Conservation (phyloP, 2,888 invertebrate species). For the Synanthedon formicaeformis region DNA sequence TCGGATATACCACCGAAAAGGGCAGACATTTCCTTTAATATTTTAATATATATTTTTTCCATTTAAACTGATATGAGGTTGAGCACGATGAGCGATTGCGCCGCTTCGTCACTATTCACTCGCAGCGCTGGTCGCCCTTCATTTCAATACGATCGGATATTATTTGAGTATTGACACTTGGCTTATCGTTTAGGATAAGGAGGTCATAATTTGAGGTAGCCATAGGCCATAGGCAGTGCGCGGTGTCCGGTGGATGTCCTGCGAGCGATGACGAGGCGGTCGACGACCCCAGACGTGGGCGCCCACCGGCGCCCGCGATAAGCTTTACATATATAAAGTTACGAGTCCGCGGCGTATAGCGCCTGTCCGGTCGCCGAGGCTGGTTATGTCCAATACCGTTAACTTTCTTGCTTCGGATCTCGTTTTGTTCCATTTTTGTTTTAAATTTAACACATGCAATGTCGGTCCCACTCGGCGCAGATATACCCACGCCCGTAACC, state of each 20-base stretch:
- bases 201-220: too few species aligned
- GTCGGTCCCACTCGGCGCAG: not conserved
- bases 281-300: conserved; percentile 17
- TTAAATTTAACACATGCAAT: conserved; percentile 20
- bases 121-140: too few species aligned
- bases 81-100: too few species aligned
- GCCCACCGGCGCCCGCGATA: conserved; percentile 10
- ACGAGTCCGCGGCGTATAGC: conserved; percentile 5
- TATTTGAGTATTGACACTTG: not conserved
- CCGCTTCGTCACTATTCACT: too few species aligned
- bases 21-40: too few species aligned
- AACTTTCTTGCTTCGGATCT: conserved; percentile 41
- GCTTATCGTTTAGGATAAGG: not conserved
- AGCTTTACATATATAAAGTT: conserved; percentile 9
- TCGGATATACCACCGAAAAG: too few species aligned
- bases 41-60: too few species aligned
- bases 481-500: too few species aligned
- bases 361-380: conserved; percentile 12
- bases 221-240: not conserved
- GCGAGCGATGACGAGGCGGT: conserved; percentile 11
- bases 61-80: too few species aligned
- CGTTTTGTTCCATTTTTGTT: conserved; percentile 35
- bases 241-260: not conserved
- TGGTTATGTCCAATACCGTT: conserved; percentile 34
- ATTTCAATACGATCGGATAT: not conserved